Base-by-base conservation (phyloP, 2,888 invertebrate genomes). In the Leptura quadrifasciata region DNA sequence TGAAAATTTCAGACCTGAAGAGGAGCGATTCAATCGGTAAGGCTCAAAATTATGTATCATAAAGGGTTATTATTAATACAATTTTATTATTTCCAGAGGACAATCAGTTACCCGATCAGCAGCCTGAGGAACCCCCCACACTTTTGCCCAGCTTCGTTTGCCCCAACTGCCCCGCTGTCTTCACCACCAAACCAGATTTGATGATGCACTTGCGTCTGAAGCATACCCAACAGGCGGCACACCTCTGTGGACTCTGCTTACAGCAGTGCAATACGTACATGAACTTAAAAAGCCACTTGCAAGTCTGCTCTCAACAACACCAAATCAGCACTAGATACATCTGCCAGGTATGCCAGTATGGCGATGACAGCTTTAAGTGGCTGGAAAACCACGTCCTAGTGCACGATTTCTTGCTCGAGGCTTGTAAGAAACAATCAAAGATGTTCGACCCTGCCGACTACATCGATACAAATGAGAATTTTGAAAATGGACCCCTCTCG, bases 201-300 rank as follows among this genome's bases (percentile, higher is more conserved):
- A 91, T 91, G 90, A 84, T 90, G 52, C 92, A 92, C 80, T 89
- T 92, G 80, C 88, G 91, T 15, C 89, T 91, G 12, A 90, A 90
- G 24, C 92, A 92, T 81, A 88, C 90, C 69, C 89, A 90, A 79
- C 89, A 89, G 71, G 90, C 91, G 2, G 89, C 91, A 2, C 89
- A 91, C 72, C 89, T 91, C 4, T 92, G 92, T 81, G 92, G 92
- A 8, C 88, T 92, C 52, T 92, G 92, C 81, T 84, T 91, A 57
- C 89, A 91, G 81, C 90, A 91, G 57, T 90, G 91, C 75, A 87
- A 86, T 2, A 89, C 91, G 64, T 90, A 90, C 78, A 85, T 86
- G 0, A 90, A 90, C 79, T 86, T 92, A n/a, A 86, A 89, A 63
- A 88, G 88, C 78, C 92, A 92, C 82, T 88, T 92, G 2, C 89